A percentile compares a stretch with the other conserved stretches of the same genome.
Evolutionary conservation across 2,888 invertebrate species (phyloP).

Genomic region (Diloba caeruleocephala): DNA sequence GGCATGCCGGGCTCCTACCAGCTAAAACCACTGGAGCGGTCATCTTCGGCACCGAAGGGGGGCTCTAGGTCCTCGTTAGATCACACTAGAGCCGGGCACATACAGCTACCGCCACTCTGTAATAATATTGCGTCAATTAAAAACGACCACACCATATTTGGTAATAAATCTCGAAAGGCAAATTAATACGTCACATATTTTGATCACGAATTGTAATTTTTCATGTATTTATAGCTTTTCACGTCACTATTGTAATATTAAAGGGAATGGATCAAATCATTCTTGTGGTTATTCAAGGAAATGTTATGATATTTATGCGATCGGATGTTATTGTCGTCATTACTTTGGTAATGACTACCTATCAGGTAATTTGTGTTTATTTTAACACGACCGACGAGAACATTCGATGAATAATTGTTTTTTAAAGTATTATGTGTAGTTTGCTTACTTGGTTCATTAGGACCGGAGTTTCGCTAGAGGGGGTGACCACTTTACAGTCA

Average conservation of each 20-base stretch:
- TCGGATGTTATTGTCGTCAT: conserved; percentile 13
- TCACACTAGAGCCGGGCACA: too few species aligned
- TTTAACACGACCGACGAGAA: not conserved
- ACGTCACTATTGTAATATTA: not conserved
- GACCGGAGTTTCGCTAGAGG: too few species aligned
- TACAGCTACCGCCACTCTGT: too few species aligned
- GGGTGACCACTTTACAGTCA: too few species aligned
- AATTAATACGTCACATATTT: conserved; percentile 14
- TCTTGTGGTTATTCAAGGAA: conserved; percentile 21
- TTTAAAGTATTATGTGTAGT: too few species aligned
- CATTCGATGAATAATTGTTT: too few species aligned
- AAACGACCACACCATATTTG: conserved; percentile 15
- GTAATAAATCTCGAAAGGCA: conserved; percentile 1
- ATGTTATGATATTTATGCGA: not conserved
- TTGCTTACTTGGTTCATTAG: too few species aligned
- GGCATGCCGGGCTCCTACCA: too few species aligned
- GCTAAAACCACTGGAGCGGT: too few species aligned
- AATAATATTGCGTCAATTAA: not conserved
- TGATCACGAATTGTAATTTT: not conserved
- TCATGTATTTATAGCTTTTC: not conserved
- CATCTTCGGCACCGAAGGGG: too few species aligned
- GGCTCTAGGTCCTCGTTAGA: too few species aligned
- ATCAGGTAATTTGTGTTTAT: not conserved
- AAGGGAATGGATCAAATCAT: not conserved
- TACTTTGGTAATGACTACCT: not conserved